A percentile compares a stretch with the other conserved stretches of the same genome.
phyloP scores from a whole-genome alignment of 2,888 invertebrate species.

The Apocheima hispidaria region DNA sequence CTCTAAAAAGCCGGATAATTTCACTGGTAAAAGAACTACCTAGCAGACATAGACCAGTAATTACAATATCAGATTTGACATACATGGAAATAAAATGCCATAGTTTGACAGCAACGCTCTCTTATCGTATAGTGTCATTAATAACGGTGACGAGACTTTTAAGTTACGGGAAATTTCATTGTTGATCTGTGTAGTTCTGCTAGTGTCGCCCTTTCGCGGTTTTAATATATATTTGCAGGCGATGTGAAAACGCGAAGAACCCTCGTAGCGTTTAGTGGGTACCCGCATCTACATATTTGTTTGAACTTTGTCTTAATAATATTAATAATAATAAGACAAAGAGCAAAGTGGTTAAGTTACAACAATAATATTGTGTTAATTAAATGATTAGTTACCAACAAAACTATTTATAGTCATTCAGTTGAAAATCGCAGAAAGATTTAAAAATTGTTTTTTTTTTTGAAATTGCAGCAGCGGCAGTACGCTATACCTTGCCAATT shows the following conservation, averaged over 20 bases:
- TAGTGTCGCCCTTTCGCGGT: constrained; percentile 25
- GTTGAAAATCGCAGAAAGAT: too few species aligned
- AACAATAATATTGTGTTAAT: too few species aligned
- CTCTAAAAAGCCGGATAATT: too few species aligned
- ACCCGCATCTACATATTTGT: neutral
- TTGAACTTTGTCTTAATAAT: neutral
- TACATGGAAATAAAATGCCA: constrained; percentile 10
- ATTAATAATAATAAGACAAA: too few species aligned
- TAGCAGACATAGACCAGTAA: too few species aligned
- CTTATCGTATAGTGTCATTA: constrained; percentile 28
- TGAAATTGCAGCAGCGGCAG: too few species aligned
- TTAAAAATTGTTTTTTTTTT: too few species aligned
- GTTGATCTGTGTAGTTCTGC: constrained; percentile 22
- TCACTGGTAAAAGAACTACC: too few species aligned
- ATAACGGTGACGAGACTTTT: constrained; percentile 24
- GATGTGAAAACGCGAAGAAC: constrained; percentile 32
- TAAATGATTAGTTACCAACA: too few species aligned
- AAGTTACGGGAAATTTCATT: constrained; percentile 27
- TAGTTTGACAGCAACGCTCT: constrained; percentile 12
- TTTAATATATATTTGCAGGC: constrained; percentile 12
- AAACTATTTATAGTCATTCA: too few species aligned
- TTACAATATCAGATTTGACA: constrained; percentile 11
- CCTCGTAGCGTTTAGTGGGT: constrained; percentile 4
- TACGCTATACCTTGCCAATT: neutral
- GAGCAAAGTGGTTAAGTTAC: too few species aligned